phyloP scores from a whole-genome alignment of 1,140 invertebrate genomes.

The Aricia agestis region DNA sequence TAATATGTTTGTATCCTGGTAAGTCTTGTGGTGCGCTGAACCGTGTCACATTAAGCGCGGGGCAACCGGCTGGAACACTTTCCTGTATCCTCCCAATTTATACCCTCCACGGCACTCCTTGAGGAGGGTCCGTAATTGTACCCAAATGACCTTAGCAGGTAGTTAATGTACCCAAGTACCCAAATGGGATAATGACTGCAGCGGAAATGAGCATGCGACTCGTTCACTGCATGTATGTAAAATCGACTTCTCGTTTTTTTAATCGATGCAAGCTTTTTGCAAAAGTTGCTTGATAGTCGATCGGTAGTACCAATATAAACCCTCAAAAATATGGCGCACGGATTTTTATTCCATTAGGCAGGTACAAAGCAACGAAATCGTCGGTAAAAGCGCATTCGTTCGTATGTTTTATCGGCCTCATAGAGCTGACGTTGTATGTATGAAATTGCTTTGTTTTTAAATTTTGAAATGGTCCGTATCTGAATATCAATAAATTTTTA shows the following conservation, averaged over 20 bases:
- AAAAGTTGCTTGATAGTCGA: too few species aligned
- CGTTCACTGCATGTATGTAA: too few species aligned
- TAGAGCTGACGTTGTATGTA: neutral
- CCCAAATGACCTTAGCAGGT: constrained; percentile 5
- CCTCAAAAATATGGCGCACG: neutral
- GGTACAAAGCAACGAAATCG: neutral
- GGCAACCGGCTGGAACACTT: constrained; percentile 48
- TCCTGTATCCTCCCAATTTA: constrained; percentile 44
- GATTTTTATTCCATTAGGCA: neutral
- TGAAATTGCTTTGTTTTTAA: neutral
- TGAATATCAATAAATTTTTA: neutral
- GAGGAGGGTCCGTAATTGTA: neutral
- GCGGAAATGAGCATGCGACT: too few species aligned
- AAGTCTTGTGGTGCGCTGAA: constrained; percentile 21
- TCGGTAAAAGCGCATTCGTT: neutral
- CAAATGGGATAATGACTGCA: neutral
- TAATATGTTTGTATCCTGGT: neutral
- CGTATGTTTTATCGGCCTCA: neutral
- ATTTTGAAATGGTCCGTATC: neutral
- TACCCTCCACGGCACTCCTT: constrained; percentile 22
- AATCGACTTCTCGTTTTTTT: too few species aligned
- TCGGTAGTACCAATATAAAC: too few species aligned
- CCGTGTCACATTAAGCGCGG: constrained; percentile 37
- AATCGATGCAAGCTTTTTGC: too few species aligned
- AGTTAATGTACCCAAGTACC: neutral